Evolutionary conservation across 2,113 vertebrate species (phyloP).

Genomic region (Oxygymnocypris stewartii): DNA sequence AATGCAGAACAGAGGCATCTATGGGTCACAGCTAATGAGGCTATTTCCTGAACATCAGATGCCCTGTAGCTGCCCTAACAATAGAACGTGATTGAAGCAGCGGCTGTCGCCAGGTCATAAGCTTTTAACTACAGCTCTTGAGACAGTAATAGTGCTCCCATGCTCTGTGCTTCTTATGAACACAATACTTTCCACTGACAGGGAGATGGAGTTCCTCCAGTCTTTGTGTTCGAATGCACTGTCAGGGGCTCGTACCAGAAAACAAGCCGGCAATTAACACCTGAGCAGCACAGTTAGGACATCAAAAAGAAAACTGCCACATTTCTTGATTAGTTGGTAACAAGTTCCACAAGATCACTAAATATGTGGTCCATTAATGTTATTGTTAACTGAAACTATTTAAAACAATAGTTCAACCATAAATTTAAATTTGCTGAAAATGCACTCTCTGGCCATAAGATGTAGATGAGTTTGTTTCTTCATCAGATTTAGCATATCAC

Average conservation of each 20-base stretch:
- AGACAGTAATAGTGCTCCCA: conserved; percentile 4
- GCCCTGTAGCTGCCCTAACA: conserved; percentile 30
- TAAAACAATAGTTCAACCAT: neutral
- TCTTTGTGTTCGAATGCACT: neutral
- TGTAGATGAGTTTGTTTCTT: too few species aligned
- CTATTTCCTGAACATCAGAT: conserved; percentile 23
- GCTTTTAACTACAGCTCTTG: conserved; percentile 16
- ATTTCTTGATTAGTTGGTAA: neutral
- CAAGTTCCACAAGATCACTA: neutral
- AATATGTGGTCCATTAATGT: neutral
- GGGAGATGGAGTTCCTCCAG: neutral
- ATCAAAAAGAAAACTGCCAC: neutral
- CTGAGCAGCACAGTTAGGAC: neutral
- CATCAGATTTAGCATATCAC: too few species aligned
- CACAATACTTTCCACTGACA: conserved; percentile 26
- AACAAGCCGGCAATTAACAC: neutral
- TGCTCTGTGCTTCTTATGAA: conserved; percentile 28
- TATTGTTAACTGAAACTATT: neutral
- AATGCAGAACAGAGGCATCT: neutral
- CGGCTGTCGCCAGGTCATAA: conserved; percentile 14
- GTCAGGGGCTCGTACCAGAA: neutral
- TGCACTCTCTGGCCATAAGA: too few species aligned
- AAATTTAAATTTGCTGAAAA: neutral
- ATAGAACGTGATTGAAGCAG: conserved; percentile 36
- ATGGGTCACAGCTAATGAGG: conserved; percentile 28